Percentiles rank a stretch among this genome's conserved stretches.
Evolutionary conservation across 2,888 invertebrate species (phyloP).

Genomic region (Thecophora atra): DNA sequence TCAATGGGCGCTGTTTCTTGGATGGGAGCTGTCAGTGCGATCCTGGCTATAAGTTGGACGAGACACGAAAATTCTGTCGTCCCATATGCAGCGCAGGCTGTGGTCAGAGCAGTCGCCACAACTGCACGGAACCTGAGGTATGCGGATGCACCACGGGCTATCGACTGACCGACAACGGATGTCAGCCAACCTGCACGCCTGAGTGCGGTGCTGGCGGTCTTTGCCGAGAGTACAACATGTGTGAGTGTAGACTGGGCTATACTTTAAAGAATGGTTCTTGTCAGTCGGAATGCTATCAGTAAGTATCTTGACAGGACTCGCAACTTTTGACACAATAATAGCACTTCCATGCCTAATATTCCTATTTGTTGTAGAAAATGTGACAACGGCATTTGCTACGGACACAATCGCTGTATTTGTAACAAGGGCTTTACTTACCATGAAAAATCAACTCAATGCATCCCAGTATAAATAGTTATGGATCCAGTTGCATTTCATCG

Average conservation of each 20-base stretch:
- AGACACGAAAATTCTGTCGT: constrained; percentile 70
- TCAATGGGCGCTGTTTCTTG: constrained; percentile 71
- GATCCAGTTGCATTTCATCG: too few relatives aligned
- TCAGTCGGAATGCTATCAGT: constrained; percentile 63
- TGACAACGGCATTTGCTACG: constrained; percentile 61
- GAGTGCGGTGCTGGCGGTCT: constrained; percentile 67
- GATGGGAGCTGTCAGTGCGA: constrained; percentile 74
- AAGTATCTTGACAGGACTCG: constrained; percentile 44
- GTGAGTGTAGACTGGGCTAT: constrained; percentile 70
- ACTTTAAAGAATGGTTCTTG: constrained; percentile 62
- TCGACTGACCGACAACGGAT: constrained; percentile 56
- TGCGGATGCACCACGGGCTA: constrained; percentile 67
- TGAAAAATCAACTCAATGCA: constrained; percentile 59
- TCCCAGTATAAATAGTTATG: constrained; percentile 48
- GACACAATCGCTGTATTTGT: constrained; percentile 63
- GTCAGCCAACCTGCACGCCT: constrained; percentile 58
- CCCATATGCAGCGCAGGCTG: constrained; percentile 69
- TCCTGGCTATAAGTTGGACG: constrained; percentile 70
- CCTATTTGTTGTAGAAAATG: constrained; percentile 54
- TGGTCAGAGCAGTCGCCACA: constrained; percentile 52
- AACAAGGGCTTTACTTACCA: constrained; percentile 61
- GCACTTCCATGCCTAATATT: not conserved
- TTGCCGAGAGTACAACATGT: constrained; percentile 71
- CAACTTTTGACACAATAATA: not conserved
- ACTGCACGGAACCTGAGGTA: constrained; percentile 63